Evolutionary conservation across 2,113 vertebrate species (phyloP).

Genomic region (Plestiodon gilberti): DNA sequence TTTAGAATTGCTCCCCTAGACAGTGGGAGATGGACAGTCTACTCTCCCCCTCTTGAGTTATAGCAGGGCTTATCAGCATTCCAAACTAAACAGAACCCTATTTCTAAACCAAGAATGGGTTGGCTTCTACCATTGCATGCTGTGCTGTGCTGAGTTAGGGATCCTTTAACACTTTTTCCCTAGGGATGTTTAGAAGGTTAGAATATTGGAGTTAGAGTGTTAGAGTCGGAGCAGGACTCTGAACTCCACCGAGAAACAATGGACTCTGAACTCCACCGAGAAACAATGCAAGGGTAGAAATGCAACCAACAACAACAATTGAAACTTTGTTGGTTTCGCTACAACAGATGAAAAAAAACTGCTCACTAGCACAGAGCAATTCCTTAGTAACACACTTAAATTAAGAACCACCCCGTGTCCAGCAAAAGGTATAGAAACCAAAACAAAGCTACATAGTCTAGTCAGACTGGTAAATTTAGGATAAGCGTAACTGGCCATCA

Average conservation of each 20-base stretch:
- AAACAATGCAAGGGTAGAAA: no score
- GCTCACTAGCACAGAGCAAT: not conserved
- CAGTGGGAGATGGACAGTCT: not conserved
- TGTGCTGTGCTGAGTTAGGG: not conserved
- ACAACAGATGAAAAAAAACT: not conserved
- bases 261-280: no score
- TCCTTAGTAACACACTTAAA: not conserved
- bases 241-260: no score
- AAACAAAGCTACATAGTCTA: not conserved
- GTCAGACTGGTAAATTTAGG: not conserved
- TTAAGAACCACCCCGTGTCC: not conserved
- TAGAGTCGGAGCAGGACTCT: no score
- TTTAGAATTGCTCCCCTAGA: not conserved
- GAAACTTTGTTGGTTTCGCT: no score
- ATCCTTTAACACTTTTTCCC: not conserved
- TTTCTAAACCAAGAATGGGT: not conserved
- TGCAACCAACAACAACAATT: no score
- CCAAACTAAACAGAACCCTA: not conserved
- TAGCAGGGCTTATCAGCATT: not conserved
- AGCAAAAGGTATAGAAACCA: not conserved
- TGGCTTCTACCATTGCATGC: not conserved
- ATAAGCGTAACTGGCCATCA: not conserved
- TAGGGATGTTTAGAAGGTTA: no score
- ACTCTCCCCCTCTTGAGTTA: not conserved
- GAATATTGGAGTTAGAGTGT: no score